Conservation (phyloP, 1,140 invertebrate species). For the honey bee (Apis mellifera) region Amel_HAv3.1 CM009940.2:8133001-8133500, state of each 20-base stretch:
- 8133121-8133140: neutral
- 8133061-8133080: neutral
- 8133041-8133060: no score
- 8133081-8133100: neutral
- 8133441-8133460: neutral
- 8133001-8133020: neutral
- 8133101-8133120: neutral
- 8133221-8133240: conserved; percentile 19
- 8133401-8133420: conserved; percentile 84
- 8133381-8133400: conserved; percentile 84
- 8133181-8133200: neutral
- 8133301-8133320: conserved; percentile 85
- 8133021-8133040: neutral
- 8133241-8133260: neutral
- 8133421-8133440: conserved; percentile 68
- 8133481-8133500: neutral
- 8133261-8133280: neutral
- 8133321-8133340: conserved; percentile 52
- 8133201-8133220: neutral
- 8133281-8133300: conserved; percentile 69
- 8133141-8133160: neutral
- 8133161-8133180: neutral
- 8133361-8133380: neutral
- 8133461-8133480: neutral
- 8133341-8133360: conserved; percentile 10